Conservation (phyloP, 2,888 invertebrate species). For the Lepidocyrtinus sp. region DNA sequence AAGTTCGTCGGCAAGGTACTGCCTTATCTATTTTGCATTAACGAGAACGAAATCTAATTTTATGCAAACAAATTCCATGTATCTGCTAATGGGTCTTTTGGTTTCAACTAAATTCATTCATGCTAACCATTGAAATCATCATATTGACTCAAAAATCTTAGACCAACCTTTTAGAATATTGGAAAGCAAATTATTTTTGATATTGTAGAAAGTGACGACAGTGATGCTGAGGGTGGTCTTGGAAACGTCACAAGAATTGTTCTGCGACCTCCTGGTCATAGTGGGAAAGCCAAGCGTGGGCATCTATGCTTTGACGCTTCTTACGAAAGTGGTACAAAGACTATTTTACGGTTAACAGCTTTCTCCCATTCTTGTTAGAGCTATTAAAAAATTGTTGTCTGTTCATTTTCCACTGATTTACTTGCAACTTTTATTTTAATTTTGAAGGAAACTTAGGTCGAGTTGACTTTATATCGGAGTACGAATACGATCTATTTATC, state of each 20-base stretch:
- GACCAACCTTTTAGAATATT: too few species aligned
- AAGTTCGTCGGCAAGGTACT: constrained; percentile 69
- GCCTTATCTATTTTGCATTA: too few species aligned
- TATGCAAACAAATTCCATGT: too few species aligned
- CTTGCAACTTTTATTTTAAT: background rate
- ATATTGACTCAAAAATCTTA: too few species aligned
- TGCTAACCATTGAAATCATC: too few species aligned
- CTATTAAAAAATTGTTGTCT: too few species aligned
- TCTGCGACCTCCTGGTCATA: constrained; percentile 91
- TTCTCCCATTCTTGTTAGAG: background rate
- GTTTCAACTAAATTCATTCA: too few species aligned
- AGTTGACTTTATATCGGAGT: constrained; percentile 93
- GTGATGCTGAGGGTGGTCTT: constrained; percentile 92
- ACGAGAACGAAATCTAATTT: too few species aligned
- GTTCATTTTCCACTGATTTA: background rate
- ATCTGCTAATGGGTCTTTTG: too few species aligned
- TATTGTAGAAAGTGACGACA: constrained; percentile 87
- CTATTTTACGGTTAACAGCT: background rate
- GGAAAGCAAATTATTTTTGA: too few species aligned
- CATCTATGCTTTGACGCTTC: constrained; percentile 98
- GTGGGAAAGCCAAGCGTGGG: constrained; percentile 95
- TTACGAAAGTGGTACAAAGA: constrained; percentile 86
- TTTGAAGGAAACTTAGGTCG: constrained; percentile 86
- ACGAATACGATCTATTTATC: constrained; percentile 96
- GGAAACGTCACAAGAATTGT: constrained; percentile 93